phyloP scores from a whole-genome alignment of 2,113 vertebrate species.

The Phalacrocorax carbo region DNA sequence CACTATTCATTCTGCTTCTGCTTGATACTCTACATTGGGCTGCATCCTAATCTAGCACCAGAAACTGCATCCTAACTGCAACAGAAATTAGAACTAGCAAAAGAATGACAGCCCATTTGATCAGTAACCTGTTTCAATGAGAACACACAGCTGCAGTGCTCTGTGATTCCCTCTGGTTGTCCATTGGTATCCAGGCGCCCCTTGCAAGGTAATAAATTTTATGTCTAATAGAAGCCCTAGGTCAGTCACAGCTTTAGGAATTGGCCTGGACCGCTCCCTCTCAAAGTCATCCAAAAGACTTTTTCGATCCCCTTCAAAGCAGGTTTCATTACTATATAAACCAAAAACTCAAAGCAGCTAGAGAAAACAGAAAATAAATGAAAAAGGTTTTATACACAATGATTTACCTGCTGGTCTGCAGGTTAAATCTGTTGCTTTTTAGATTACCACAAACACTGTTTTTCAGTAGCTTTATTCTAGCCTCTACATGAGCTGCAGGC shows the following conservation, averaged over 20 bases:
- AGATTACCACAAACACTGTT: not conserved
- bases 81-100: not conserved
- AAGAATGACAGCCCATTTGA: not conserved
- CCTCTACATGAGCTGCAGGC: not conserved
- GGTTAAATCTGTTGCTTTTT: not conserved
- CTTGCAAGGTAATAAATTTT: not conserved
- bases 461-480: not conserved
- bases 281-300: not conserved
- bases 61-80: not conserved
- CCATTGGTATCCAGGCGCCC: not conserved
- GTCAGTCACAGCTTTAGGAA: not conserved
- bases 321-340: not conserved
- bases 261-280: not conserved
- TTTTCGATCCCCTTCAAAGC: not conserved
- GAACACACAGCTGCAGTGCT: not conserved
- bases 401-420: not conserved
- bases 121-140: not conserved
- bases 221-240: not conserved
- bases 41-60: not conserved
- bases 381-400: not conserved
- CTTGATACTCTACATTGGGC: not conserved
- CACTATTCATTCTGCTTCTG: not conserved
- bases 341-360: not conserved
- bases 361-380: not conserved
- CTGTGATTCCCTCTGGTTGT: not conserved